Evolutionary conservation across 2,113 vertebrate genomes (phyloP).

Genomic region (Hippocampus barbouri): DNA sequence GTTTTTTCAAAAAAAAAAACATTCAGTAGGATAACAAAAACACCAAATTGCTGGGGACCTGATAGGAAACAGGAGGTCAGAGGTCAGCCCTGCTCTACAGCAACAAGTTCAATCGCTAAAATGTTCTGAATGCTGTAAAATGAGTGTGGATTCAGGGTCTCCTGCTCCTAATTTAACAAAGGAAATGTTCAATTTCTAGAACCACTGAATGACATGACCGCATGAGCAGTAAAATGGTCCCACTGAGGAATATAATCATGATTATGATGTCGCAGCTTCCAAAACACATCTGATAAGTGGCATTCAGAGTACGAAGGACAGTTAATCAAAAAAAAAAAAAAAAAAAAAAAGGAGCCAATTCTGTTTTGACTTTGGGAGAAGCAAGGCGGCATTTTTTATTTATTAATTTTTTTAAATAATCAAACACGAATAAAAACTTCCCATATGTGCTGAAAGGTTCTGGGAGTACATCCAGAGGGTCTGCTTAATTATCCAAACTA

Average conservation of each 20-base stretch:
- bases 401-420: not conserved
- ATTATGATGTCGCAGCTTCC: slow-evolving; percentile 23
- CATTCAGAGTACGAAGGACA: slow-evolving; percentile 11
- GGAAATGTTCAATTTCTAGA: not conserved
- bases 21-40: not conserved
- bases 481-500: slow-evolving; percentile 33
- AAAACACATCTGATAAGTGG: slow-evolving; percentile 8
- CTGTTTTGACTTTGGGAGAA: slow-evolving; percentile 3
- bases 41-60: not conserved
- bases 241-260: slow-evolving; percentile 12
- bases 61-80: not conserved
- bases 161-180: not conserved
- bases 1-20: too few relatives aligned
- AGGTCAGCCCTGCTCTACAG: slow-evolving; percentile 4
- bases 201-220: not conserved
- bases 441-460: slow-evolving; percentile 34
- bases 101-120: slow-evolving; percentile 1
- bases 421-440: not conserved
- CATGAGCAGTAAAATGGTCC: slow-evolving; percentile 6
- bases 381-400: not conserved
- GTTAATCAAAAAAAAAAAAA: slow-evolving; percentile 17
- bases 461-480: slow-evolving; percentile 31
- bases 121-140: not conserved
- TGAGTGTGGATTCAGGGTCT: not conserved
- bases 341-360: slow-evolving; percentile 4